Base-by-base conservation (phyloP, 2,888 invertebrate genomes). In the Brachycybe producta region DNA sequence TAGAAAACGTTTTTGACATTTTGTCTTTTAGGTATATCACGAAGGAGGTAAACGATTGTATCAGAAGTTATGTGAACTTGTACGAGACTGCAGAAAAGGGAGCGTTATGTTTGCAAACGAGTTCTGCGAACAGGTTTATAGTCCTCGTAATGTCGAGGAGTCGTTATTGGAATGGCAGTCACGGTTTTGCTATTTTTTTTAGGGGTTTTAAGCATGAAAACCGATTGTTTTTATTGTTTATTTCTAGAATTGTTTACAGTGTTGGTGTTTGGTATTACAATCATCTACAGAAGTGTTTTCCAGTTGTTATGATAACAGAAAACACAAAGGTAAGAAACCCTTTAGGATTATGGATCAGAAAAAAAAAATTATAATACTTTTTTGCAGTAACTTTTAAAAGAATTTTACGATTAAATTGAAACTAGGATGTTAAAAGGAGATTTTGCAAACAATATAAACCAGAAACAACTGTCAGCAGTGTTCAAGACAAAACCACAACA, bases 51-150 rank as follows among this genome's bases (percentile, higher is more conserved):
- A 58, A 44, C 57, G 61, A 13, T 53, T 59, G 5, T 54, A 59
- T 51, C 60, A 57, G 27, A 51, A 62, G 53, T 54, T 65, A 8
- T 57, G 58, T 40, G 57, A 54, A 15, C 41, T 62, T n/a, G 56
- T 65, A 3, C 56, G 56, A 35, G 62, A 63, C 51, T 57, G 56
- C 15, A 44, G 59, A 7, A 59, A 61, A 48, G 57, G 58, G 21
- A 62, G 60, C 30, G 54, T 63, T 2, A 54, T 61, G 38, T 66
- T 66, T 49, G 57, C 62, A 42, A 65, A 66, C 58, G 65, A 66
- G 52, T 64, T 64, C 46, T 62, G 62, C 52, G 57, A 57, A 24
- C 59, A 63, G 23, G 59, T 62, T 4, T 58, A 59, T 55, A 60
- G 60, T 53, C 58, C 58, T 23, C 54, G 64, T 39, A 48, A 59